Evolutionary conservation across 2,113 vertebrate species (phyloP).

Genomic region (Globicephala melas): DNA sequence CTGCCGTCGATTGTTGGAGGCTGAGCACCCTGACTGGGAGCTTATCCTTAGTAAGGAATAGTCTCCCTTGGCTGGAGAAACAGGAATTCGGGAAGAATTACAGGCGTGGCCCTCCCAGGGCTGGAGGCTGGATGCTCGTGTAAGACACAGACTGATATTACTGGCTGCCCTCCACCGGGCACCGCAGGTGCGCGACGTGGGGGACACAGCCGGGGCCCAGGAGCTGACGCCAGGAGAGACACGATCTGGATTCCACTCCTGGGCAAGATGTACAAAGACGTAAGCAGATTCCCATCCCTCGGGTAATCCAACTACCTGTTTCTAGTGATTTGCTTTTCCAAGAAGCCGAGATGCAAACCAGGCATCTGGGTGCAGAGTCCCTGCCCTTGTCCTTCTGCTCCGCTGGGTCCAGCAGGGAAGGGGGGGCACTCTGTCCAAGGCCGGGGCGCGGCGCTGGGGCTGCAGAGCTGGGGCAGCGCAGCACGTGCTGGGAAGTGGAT

Average conservation of each 20-base stretch:
- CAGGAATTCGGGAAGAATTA: fast-evolving
- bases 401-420: background rate
- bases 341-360: background rate
- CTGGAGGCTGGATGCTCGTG: background rate
- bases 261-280: fast-evolving
- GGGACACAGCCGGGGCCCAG: fast-evolving
- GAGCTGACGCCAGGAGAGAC: background rate
- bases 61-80: background rate
- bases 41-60: fast-evolving
- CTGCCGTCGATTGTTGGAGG: fast-evolving
- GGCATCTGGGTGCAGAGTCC: background rate
- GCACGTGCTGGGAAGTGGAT: fast-evolving
- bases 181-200: fast-evolving
- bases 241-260: fast-evolving
- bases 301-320: fast-evolving
- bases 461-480: background rate
- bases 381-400: background rate
- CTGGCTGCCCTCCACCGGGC: background rate
- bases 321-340: fast-evolving
- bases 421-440: fast-evolving
- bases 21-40: fast-evolving
- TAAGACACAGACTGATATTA: fast-evolving
- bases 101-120: background rate
- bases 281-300: background rate
- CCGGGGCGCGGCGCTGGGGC: fast-evolving